A percentile compares a stretch with the other conserved stretches of the same genome.
These are phyloP conservation scores for Dilophus febrilis DNA, from an alignment of 2,888 invertebrate genomes.

Conservation along the genomic window DNA sequence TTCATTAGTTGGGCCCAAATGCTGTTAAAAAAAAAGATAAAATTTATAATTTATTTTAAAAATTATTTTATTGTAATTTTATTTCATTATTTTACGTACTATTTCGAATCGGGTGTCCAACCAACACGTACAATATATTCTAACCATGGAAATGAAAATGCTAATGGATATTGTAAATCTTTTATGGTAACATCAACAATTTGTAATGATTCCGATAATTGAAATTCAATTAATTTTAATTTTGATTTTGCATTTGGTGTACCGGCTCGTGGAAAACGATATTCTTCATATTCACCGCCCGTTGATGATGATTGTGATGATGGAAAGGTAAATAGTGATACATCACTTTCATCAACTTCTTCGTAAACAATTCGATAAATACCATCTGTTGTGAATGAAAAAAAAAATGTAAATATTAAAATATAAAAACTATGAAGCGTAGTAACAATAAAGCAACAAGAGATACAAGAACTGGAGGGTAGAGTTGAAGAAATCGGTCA, in stretches of 20 bases:
- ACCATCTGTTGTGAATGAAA: constrained; percentile 40
- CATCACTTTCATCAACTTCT: constrained; percentile 77
- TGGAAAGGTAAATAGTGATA: constrained; percentile 79
- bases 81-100: constrained; percentile 40
- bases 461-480: no score
- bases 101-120: constrained; percentile 83
- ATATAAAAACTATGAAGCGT: neutral
- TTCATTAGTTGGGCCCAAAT: constrained; percentile 87
- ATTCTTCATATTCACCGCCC: constrained; percentile 68
- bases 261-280: constrained; percentile 72
- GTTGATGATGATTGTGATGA: constrained; percentile 62
- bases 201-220: constrained; percentile 40
- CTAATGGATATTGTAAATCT: constrained; percentile 58
- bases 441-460: no score
- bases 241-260: constrained; percentile 80
- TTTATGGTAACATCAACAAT: constrained; percentile 58
- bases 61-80: constrained; percentile 20
- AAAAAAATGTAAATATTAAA: neutral
- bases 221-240: constrained; percentile 70
- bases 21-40: constrained; percentile 30
- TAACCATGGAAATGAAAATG: constrained; percentile 75
- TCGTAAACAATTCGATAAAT: constrained; percentile 70
- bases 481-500: no score
- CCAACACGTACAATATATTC: constrained; percentile 92
- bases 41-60: neutral